Evolutionary conservation across 2,113 vertebrate species (phyloP), one percentile per base, ranked within the genome.

Genomic region (Stomatorhinus ivindoensis): DNA sequence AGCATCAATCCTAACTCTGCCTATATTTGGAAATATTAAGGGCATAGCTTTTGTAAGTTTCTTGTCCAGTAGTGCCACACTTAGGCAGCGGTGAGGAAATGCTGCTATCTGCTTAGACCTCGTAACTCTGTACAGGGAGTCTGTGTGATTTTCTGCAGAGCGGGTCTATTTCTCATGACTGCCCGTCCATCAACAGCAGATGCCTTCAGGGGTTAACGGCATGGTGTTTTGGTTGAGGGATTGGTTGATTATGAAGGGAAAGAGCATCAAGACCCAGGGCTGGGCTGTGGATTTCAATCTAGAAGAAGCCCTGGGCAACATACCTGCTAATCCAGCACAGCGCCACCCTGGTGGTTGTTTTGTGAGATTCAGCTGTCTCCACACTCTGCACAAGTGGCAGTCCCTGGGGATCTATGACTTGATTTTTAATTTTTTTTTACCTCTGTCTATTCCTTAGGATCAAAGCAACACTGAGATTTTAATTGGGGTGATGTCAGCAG

Each of bases 401-500:
- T 47, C 44, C 82, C 82, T 42, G 44, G 44, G 44, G 42, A 47
- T 21, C 2, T 46, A 5, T 47, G 42, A 84, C 58, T 10, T 58
- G 21, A 9, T 47, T 47, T 6, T 48, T 53, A 0, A 13, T 87
- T 27, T 11, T 51, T 84, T 61, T 35, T 47, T 89, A 90, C 92
- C 80, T 93, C 92, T 95, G 95, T 31, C 94, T 19, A 47, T 5
- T 39, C 27, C 50, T 53, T 87, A 99, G 98, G 98, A 99, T 98
- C 98, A 99, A 95, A 98, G 98, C 93, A 98, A 98, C 96, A 98
- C 97, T 94, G 98, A 99, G 95, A 99, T 99, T 94, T 96, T 95
- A 93, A 97, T 99, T 89, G 98, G 98, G 92, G 97, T 99, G 92
- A 99, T 98, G 97, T 99, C 98, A 46, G 97, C 97, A 89, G 98